These are phyloP conservation scores for Equus przewalskii DNA, from an alignment of 2,113 vertebrate species.

Conservation along the genomic window DNA sequence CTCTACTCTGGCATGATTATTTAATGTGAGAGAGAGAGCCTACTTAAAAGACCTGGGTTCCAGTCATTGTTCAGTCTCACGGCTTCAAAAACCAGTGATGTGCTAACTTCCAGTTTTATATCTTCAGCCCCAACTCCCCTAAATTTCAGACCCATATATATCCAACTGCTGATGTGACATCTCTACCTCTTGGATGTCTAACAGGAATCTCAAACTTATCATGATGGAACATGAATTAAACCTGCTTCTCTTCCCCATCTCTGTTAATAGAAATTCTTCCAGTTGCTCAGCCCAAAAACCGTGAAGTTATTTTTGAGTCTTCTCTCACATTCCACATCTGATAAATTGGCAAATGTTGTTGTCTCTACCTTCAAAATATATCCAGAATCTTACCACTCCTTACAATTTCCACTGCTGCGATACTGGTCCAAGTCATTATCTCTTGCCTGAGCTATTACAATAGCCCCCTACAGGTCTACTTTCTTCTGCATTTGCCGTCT, in stretches of 20 bases:
- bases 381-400: neutral
- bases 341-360: neutral
- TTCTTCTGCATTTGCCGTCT: slow-evolving; percentile 16
- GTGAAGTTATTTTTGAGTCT: neutral
- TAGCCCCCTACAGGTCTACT: neutral
- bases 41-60: neutral
- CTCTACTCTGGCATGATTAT: neutral
- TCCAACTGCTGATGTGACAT: neutral
- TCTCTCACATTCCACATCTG: neutral
- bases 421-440: neutral
- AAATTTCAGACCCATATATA: neutral
- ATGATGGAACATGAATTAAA: neutral
- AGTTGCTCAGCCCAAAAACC: neutral
- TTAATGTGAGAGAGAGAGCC: neutral
- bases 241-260: neutral
- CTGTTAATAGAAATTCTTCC: neutral
- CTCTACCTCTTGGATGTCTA: neutral
- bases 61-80: neutral
- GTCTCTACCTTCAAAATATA: neutral
- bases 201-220: neutral
- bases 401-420: neutral
- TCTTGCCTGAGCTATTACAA: neutral
- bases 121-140: neutral
- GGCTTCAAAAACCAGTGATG: neutral
- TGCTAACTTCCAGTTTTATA: neutral